Evolutionary conservation across 2,888 invertebrate species (phyloP).

Genomic region (Drepanosiphum platanoidis): DNA sequence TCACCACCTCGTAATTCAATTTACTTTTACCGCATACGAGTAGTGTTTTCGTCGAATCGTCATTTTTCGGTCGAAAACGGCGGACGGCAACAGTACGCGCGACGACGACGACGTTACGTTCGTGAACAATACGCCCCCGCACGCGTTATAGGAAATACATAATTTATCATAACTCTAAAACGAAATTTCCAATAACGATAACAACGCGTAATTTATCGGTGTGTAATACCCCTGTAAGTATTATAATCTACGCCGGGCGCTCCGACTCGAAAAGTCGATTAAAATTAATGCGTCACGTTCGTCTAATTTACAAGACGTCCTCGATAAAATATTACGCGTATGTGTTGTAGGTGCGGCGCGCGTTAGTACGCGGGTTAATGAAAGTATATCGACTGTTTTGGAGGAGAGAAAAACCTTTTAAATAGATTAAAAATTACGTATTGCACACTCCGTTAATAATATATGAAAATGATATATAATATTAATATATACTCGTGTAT

Average conservation of each 20-base stretch:
- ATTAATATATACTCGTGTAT: too few species aligned
- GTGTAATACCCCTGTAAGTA: background rate
- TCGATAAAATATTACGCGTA: background rate
- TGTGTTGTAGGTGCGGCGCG: background rate
- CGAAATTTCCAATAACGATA: background rate
- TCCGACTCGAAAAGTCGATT: background rate
- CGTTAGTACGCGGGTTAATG: background rate
- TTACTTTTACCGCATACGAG: background rate
- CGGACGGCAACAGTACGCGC: background rate
- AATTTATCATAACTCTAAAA: background rate
- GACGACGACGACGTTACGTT: too few species aligned
- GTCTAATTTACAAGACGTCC: background rate
- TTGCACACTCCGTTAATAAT: background rate
- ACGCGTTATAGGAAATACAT: background rate
- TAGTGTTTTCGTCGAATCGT: background rate
- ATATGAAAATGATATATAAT: background rate
- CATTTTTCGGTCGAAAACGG: background rate
- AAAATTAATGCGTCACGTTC: background rate
- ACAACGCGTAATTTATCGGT: background rate
- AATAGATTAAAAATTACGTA: background rate
- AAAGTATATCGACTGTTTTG: background rate
- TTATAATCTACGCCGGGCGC: too few species aligned
- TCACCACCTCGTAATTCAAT: background rate
- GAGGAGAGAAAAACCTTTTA: constrained; percentile 1
- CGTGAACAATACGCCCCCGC: too few species aligned